These are phyloP conservation scores for Oligia latruncula DNA, from an alignment of 2,888 invertebrate genomes.

Conservation along the genomic window DNA sequence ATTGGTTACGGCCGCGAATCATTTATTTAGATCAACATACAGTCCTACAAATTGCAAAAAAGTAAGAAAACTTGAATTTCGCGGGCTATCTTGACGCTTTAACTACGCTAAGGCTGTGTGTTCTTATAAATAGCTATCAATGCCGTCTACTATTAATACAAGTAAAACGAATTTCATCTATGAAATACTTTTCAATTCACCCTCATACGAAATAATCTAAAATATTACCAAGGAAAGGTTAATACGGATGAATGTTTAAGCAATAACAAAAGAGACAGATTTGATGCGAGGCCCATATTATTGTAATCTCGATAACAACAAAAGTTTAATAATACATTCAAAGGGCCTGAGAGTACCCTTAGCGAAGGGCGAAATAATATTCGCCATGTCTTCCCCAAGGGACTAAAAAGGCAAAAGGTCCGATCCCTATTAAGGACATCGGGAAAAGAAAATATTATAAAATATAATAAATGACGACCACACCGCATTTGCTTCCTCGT, in stretches of 20 bases:
- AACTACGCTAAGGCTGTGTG: background rate
- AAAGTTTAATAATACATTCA: constrained; percentile 85
- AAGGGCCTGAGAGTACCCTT: constrained; percentile 79
- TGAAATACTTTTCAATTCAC: background rate
- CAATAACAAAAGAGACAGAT: constrained; percentile 70
- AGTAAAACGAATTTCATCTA: background rate
- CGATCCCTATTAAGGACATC: constrained; percentile 81
- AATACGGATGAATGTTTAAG: constrained; percentile 46
- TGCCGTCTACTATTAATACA: background rate
- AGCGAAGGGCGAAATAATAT: constrained; percentile 82
- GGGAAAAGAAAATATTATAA: constrained; percentile 79
- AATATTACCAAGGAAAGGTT: constrained; percentile 1
- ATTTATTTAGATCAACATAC: background rate
- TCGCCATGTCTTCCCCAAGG: constrained; percentile 79
- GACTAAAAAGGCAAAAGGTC: constrained; percentile 84
- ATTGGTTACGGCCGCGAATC: background rate
- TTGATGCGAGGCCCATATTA: constrained; percentile 75
- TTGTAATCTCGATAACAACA: constrained; percentile 82
- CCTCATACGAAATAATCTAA: background rate
- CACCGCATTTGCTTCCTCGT: constrained; percentile 61
- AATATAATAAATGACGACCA: constrained; percentile 74
- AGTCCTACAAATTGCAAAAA: background rate
- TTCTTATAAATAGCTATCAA: background rate
- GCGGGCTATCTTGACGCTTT: background rate
- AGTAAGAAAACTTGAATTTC: background rate